A percentile compares a stretch with the other conserved stretches of the same genome.
phyloP scores from a whole-genome alignment of 1,140 invertebrate species.

The Oreohelix idahoensis region DNA sequence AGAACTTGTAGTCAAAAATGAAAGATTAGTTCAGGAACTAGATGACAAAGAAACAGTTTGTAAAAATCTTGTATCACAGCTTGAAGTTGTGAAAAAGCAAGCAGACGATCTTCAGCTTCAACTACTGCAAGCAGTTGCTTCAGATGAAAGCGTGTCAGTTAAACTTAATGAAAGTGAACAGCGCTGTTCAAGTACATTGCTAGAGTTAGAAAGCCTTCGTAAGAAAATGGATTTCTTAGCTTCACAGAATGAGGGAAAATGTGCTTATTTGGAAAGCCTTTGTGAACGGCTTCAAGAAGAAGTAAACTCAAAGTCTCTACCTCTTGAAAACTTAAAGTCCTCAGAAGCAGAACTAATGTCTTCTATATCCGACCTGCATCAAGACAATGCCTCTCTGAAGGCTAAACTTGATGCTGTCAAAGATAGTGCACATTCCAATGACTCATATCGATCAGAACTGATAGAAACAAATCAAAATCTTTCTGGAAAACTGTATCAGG shows the following conservation, averaged over 20 bases:
- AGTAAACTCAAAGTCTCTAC: background rate
- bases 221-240: background rate
- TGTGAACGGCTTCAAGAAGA: background rate
- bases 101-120: background rate
- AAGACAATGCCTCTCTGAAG: background rate
- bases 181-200: too few relatives aligned
- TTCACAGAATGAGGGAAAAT: background rate
- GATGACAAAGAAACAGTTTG: background rate
- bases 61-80: background rate
- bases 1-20: background rate
- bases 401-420: background rate
- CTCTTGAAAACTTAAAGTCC: background rate
- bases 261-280: background rate
- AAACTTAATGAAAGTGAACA: background rate
- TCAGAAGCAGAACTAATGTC: background rate
- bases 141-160: background rate
- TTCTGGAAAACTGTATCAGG: background rate
- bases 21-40: background rate
- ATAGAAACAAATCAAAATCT: slow-evolving; percentile 22
- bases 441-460: background rate
- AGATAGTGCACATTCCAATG: background rate
- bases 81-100: background rate
- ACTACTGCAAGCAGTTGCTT: background rate
- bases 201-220: background rate
- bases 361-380: background rate